These are phyloP conservation scores for Chymomyza amoena DNA, from an alignment of 2,888 invertebrate species.

Conservation along the genomic window DNA sequence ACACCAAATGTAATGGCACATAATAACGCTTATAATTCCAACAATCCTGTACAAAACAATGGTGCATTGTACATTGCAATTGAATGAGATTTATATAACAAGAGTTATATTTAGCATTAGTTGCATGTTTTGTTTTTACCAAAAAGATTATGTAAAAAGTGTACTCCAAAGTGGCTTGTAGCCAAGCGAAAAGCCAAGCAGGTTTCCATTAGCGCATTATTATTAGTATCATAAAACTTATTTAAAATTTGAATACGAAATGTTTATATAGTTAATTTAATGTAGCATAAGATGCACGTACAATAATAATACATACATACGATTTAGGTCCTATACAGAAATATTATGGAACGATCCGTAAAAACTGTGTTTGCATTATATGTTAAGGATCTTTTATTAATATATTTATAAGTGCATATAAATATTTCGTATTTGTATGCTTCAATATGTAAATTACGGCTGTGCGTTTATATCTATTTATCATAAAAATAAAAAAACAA, in stretches of 20 bases:
- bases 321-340: not conserved
- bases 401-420: not conserved
- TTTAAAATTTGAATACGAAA: slow-evolving; percentile 41
- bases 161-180: slow-evolving; percentile 67
- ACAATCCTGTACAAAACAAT: slow-evolving; percentile 17
- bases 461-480: not conserved
- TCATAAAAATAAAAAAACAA: not conserved
- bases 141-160: slow-evolving; percentile 19
- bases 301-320: not conserved
- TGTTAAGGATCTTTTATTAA: not conserved
- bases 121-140: slow-evolving; percentile 37
- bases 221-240: slow-evolving; percentile 22
- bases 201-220: slow-evolving; percentile 55
- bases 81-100: slow-evolving; percentile 37
- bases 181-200: slow-evolving; percentile 61
- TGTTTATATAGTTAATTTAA: slow-evolving; percentile 44
- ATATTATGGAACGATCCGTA: not conserved
- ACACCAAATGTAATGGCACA: slow-evolving; percentile 8
- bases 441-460: slow-evolving; percentile 2
- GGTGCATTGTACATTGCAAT: slow-evolving; percentile 55
- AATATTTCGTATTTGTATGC: slow-evolving; percentile 1
- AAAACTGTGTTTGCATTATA: slow-evolving; percentile 1
- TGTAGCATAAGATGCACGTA: slow-evolving; percentile 15
- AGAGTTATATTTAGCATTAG: slow-evolving; percentile 3
- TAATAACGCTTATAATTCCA: slow-evolving; percentile 22